Percentiles rank a stretch among this genome's conserved stretches.
Conservation (phyloP, 2,797 vertebrate genomes). For the Acanthiza pusilla region DNA sequence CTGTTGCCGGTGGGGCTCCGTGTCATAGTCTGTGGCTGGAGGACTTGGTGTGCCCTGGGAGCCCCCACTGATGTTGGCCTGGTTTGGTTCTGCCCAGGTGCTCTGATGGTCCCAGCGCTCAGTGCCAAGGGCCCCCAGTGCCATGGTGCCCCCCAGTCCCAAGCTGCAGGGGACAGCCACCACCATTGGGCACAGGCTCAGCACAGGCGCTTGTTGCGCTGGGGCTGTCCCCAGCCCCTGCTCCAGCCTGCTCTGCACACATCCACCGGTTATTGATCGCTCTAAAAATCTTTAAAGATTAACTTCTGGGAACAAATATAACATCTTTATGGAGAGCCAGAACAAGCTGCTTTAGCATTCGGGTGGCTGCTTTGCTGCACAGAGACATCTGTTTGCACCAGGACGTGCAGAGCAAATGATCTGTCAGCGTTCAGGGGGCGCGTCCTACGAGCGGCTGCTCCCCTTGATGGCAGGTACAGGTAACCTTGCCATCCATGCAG, state of each 20-base stretch:
- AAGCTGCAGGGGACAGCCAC: background rate
- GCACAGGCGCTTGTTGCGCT: accelerated
- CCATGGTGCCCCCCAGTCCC: accelerated
- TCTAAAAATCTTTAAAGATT: conserved; percentile 64
- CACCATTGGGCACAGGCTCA: accelerated
- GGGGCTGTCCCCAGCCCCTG: background rate
- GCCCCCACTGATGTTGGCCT: accelerated
- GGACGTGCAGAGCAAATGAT: background rate
- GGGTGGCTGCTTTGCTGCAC: conserved; percentile 40
- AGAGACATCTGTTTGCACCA: conserved; percentile 36
- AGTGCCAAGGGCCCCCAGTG: background rate
- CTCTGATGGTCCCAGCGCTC: background rate
- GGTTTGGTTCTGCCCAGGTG: background rate
- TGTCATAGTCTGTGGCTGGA: too few relatives aligned
- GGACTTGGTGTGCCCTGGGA: background rate
- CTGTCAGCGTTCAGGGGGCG: background rate
- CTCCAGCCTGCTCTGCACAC: background rate
- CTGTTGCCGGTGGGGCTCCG: accelerated
- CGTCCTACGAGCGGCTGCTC: background rate
- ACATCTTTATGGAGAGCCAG: conserved; percentile 47
- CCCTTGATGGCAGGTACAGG: background rate
- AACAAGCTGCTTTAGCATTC: conserved; percentile 53
- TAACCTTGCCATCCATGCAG: background rate
- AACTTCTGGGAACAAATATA: conserved; percentile 60
- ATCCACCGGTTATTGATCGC: conserved; percentile 33